Base-by-base conservation (phyloP, 2,888 invertebrate species). In the Phrixothrix hirtus region DNA sequence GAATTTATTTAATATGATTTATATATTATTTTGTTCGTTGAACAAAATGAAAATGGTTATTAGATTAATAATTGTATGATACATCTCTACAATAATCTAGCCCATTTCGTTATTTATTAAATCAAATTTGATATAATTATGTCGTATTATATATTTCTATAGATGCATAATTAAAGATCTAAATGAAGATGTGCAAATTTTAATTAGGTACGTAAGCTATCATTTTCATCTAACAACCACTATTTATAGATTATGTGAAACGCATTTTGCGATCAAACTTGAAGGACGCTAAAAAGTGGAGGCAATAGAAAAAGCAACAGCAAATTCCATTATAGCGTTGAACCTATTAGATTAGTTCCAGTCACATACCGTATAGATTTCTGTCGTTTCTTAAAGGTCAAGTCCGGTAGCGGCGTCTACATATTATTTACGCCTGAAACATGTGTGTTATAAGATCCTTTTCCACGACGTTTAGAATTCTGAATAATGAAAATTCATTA, bases 261-360 rank as follows among this genome's bases (percentile, higher is more conserved):
- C 47, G 37, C n/a, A 32, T 47, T 26, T 29, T 36, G 13, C 31
- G 31, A 45, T 36, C 29, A 31, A 43, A 27, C 45, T 41, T 36
- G 43, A 53, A 48, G 47, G 47, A 37, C 37, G 35, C 25, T 25
- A 46, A 52, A 52, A 52, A 52, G 41, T 41, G 41, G 43, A 46
- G 32, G 48, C 37, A 53, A 48, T 43, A 48, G 47, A 42, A 47
- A 43, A 38, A 42, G 53, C 48, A 53, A 43, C 32, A 48, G 43
- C 42, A 39, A 53, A 53, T 53, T 53, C 52, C 44, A 30, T 43
- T 37, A 53, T 53, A 53, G 48, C 48, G 47, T 53, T 48, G 53
- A 53, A 53, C 48, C 43, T 53, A 43, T 48, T 48, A 48, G 27
- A 48, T 48, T 48, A 48, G 47, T 42, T 45, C 34, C 47, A 47